Base-by-base conservation (phyloP, 1,140 invertebrate species). In the Steinernema feltiae region DNA sequence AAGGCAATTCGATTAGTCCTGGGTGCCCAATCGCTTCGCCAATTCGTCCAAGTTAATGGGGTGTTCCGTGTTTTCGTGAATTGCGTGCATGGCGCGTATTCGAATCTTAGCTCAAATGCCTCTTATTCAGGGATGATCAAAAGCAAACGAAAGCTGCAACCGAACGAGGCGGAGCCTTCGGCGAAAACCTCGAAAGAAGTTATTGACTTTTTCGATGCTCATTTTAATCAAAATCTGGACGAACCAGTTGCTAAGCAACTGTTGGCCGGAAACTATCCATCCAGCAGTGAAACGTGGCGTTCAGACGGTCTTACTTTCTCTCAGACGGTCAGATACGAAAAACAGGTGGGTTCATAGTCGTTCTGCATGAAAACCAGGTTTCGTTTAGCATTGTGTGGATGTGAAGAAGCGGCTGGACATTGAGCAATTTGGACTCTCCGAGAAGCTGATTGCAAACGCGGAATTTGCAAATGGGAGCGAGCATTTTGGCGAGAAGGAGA, bases 121-220 rank as follows among this genome's bases (percentile, higher is more conserved):
- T 35, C 1, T 29, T 29, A 32, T 71, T 69, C 31, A 70, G 70
- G 12, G 27, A 70, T 74, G 1, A 32, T 18, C 21, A 32, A 70
- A 75, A 7, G 30, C 0, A 75, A 75, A 71, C 35, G 74, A 15
- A 75, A 75, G n/a, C 35, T 75, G 3, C 30, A 69, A 32, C 27
- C 63, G 1, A 17, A 32, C 30, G 30, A 69, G 27, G 18, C 29
- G 1, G 48, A 41, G 7, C n/a, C 48, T 41, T n/a, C 31, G 29
- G 1, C 73, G n/a, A 75, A 75, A 30, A 41, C 70, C n/a, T 21
- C 69, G 0, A 75, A 70, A 24, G 46, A 41, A 27, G 24, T 17
- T 1, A 30, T 46, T 2, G 74, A 75, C 30, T 1, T 70, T 41
- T 75, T 75, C 30, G 30, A 29, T 29, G 69, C 30, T 1, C 70